Evolutionary conservation across 2,113 vertebrate species (phyloP).

Genomic region (Opisthocomus hoazin): DNA sequence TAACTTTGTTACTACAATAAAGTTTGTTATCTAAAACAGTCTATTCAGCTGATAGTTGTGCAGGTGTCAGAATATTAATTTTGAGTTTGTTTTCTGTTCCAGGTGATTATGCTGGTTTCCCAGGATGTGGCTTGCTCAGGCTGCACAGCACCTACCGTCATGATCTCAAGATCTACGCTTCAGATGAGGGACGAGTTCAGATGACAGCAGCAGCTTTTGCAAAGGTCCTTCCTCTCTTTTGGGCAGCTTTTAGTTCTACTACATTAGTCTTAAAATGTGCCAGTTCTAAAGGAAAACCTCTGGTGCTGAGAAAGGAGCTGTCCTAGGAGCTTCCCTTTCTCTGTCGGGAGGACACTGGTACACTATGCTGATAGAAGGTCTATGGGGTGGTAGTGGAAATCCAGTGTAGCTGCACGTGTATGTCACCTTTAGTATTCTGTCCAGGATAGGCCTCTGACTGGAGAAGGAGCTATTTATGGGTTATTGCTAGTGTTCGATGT

Average conservation of each 20-base stretch:
- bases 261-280: not conserved
- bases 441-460: not conserved
- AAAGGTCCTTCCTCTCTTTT: constrained; percentile 75
- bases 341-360: not conserved
- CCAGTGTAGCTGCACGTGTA: not conserved
- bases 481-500: not conserved
- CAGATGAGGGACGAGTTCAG: constrained; percentile 95
- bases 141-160: constrained; percentile 97
- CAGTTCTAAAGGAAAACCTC: not conserved
- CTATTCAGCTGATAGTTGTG: not conserved
- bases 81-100: not conserved
- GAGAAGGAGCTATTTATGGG: not conserved
- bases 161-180: constrained; percentile 98
- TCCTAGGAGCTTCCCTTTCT: not conserved
- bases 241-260: not conserved
- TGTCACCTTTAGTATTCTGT: not conserved
- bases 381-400: not conserved
- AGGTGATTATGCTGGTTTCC: constrained; percentile 98
- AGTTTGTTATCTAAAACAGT: not conserved
- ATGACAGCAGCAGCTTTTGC: constrained; percentile 99
- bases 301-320: not conserved
- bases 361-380: not conserved
- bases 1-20: not conserved
- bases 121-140: constrained; percentile 92
- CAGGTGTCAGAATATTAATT: not conserved